These are phyloP conservation scores for Rhorus exstirpatorius DNA, from an alignment of 2,888 invertebrate species.

Conservation along the genomic window DNA sequence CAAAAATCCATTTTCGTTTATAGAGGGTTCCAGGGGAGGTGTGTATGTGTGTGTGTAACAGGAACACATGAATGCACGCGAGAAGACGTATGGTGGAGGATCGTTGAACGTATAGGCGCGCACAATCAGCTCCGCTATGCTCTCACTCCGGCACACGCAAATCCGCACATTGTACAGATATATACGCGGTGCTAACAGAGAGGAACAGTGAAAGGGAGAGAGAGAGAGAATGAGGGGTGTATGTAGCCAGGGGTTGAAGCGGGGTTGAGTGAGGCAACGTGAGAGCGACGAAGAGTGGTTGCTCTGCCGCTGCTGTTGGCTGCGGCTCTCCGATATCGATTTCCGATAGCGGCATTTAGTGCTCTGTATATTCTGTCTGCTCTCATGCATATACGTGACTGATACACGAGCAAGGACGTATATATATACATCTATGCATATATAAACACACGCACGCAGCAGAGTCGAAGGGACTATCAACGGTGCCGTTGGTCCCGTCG, in stretches of 20 bases:
- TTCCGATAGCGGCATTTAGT: slow-evolving; percentile 85
- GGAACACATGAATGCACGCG: slow-evolving; percentile 58
- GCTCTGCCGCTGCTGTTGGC: slow-evolving; percentile 75
- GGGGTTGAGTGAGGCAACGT: slow-evolving; percentile 66
- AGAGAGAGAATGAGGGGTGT: slow-evolving; percentile 59
- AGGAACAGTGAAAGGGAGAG: slow-evolving; percentile 48
- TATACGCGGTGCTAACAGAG: slow-evolving; percentile 35
- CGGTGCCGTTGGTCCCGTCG: slow-evolving; percentile 59
- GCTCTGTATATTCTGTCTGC: slow-evolving; percentile 83
- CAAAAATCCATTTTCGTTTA: slow-evolving; percentile 64
- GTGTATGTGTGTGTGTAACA: slow-evolving; percentile 39
- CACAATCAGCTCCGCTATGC: slow-evolving; percentile 64
- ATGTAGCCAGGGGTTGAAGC: slow-evolving; percentile 66
- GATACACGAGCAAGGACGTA: slow-evolving; percentile 78
- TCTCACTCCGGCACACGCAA: slow-evolving; percentile 60
- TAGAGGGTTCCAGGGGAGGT: slow-evolving; percentile 12
- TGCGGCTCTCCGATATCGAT: slow-evolving; percentile 84
- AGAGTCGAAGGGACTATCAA: slow-evolving; percentile 66
- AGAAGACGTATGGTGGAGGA: slow-evolving; percentile 60
- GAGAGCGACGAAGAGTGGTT: slow-evolving; percentile 77
- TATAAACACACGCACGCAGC: slow-evolving; percentile 64
- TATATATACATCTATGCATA: slow-evolving; percentile 56
- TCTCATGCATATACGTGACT: slow-evolving; percentile 79
- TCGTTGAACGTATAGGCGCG: slow-evolving; percentile 60
- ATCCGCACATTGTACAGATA: slow-evolving; percentile 47